Evolutionary conservation across 1,140 invertebrate genomes (phyloP), one percentile per base, ranked within the genome.

Genomic region (Trachymyrmex cornetzi): DNA sequence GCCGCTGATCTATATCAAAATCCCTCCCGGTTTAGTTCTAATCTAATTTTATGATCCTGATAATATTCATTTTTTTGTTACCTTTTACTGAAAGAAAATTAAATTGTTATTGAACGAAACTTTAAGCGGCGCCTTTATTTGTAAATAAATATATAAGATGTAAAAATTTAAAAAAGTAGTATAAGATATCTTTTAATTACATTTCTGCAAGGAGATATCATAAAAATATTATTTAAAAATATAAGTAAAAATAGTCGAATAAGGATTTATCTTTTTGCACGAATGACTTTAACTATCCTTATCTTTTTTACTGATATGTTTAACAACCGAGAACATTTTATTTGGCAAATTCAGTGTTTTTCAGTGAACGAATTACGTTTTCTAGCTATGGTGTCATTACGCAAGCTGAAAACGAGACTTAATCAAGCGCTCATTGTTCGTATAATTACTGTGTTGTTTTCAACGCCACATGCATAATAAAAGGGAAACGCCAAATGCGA

Each of bases 401-500:
- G 66, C n/a, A n/a, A n/a, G n/a, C 38, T 44, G 85, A 82, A 87
- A 82, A 67, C 71, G 75, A 71, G 66, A 87, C 86, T 93, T 92
- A 91, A 93, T 94, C 90, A 93, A 87, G 38, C 66, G 7, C 71
- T 87, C 87, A 92, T 94, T 92, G 90, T 94, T 85, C 82, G 77
- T 72, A 64, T 90, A 91, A 93, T 93, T 89, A 89, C 90, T 53
- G 80, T 89, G 91, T 93, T 93, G 92, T 93, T 92, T 91, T 85
- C 34, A 24, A 87, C 67, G 34, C 57, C 74, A 79, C 22, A 69
- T 27, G 12, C 48, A 57, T 80, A 87, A 77, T 77, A 85, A 89
- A 80, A 79, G 59, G 74, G 67, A 80, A 80, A 72, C 55, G 57
- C 14, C 59, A 75, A 77, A 50, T 63, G 53, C 22, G 34, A 59